These are phyloP conservation scores for Benthosema pterotum DNA, from an alignment of 2,797 vertebrate species.

Conservation along the genomic window DNA sequence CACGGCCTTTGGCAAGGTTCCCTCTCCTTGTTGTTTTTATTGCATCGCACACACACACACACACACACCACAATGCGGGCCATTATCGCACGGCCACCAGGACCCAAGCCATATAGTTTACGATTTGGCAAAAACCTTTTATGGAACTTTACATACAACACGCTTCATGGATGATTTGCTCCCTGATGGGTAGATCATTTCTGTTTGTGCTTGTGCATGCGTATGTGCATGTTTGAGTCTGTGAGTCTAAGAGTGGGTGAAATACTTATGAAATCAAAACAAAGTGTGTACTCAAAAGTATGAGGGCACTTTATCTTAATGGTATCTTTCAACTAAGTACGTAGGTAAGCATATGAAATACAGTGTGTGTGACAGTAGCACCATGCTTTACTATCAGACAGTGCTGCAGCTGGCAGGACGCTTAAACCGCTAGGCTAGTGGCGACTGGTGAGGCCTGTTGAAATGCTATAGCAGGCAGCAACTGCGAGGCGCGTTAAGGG, in stretches of 20 bases:
- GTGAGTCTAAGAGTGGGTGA: too few relatives aligned
- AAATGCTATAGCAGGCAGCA: conserved; percentile 61
- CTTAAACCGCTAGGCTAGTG: conserved; percentile 57
- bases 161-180: not conserved
- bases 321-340: too few relatives aligned
- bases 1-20: conserved; percentile 40
- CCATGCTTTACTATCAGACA: conserved; percentile 36
- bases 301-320: too few relatives aligned
- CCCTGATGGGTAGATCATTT: conserved; percentile 9
- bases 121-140: conserved; percentile 18
- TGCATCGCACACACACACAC: too few relatives aligned
- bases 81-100: conserved; percentile 40
- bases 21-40: conserved; percentile 54
- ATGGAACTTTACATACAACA: conserved; percentile 12
- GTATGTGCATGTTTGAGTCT: not conserved
- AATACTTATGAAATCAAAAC: too few relatives aligned
- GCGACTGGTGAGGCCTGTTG: conserved; percentile 50
- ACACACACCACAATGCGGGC: conserved; percentile 56
- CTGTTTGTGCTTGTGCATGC: not conserved
- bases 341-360: too few relatives aligned
- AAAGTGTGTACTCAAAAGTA: too few relatives aligned
- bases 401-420: conserved; percentile 31
- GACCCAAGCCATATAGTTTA: conserved; percentile 13
- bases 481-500: conserved; percentile 58
- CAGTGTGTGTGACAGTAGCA: not conserved